Base-by-base conservation (phyloP, 2,113 vertebrate genomes). In the Neolamprologus toae region DNA sequence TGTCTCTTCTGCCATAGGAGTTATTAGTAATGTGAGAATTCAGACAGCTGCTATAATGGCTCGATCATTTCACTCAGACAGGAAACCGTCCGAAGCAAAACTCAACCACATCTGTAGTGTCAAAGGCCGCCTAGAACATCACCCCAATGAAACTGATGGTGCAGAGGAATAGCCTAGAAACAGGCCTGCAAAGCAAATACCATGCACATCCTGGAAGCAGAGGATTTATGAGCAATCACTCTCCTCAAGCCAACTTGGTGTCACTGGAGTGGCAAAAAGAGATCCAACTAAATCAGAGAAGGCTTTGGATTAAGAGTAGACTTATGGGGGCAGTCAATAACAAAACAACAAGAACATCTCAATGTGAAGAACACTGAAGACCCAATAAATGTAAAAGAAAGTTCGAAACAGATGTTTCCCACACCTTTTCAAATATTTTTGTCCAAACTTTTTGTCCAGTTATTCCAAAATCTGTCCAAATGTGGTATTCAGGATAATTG, bases 31-130 rank as follows among this genome's bases (percentile, higher is more conserved):
- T 73, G 14, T 76, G 9, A 47, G 40, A 47, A 47, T 47, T 76
- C 14, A 47, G n/a, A 0, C 40, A 76, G 21, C 40, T 47, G 0
- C 9, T 76, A 7, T 47, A 45, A 11, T 47, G 21, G 14, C 40
- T 47, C 4, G 3, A 16, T 76, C 21, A 11, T 26, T 11, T 76
- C 68, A 47, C 40, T 76, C 14, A 47, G 21, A 76, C 3, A 76
- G 40, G 21, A 76, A 76, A 76, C 68, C 2, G 1, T 5, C 3
- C 2, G 3, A 76, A 47, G 68, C 68, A 26, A 73, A 73, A 73
- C 1, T 73, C 37, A 23, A 42, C 35, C 68, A 45, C 21, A 73
- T 7, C 5, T 26, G 0, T 45, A 6, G 21, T 19, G 14, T 47
- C 23, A 76, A 0, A 73, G 14, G 5, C 40, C 4, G 1, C 21